Base-by-base conservation (phyloP, 2,797 vertebrate genomes). In the Trematomus bernacchii region DNA sequence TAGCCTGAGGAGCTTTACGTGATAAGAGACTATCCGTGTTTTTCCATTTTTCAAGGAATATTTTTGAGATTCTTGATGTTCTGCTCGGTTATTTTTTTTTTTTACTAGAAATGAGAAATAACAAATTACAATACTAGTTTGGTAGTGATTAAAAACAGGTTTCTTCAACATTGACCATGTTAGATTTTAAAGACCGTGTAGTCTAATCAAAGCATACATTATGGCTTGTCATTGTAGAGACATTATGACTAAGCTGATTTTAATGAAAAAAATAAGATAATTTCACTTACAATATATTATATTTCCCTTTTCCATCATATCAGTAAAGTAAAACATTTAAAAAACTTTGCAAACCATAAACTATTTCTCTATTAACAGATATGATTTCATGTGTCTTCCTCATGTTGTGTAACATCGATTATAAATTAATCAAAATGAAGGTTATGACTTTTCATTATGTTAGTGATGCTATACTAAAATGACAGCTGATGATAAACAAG, bases 51-150 rank as follows among this genome's bases (percentile, higher is more conserved):
- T 27, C 30, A 30, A 27, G 43, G 5, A 46, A n/a, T 43, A 30
- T 48, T 27, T 73, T 46, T 46, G 46, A 9, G 10, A 53, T 57
- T 77, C 23, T 61, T 66, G 12, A 66, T 64, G 33, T 57, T 44
- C 69, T 52, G 12, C 19, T 50, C 18, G 48, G 13, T 64, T 15
- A 43, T 62, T 73, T 61, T 8, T 6, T 27, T 4, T 21, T 27
- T 27, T 27, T 3, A 27, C 27, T 27, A 9, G 33, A 37, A 33
- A 33, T 33, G 33, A 33, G 33, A 33, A 37, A 37, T 37, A 37
- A 6, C 8, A 37, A 6, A 37, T 6, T 37, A 37, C 52, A 53
- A 8, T 47, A 46, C 18, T n/a, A 18, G 54, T 46, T 60, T 44
- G 15, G 11, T 61, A 16, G 19, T 27, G 21, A 55, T 13, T 77